phyloP scores from a whole-genome alignment of 2,888 invertebrate genomes.

The Sipunculus nudus region DNA sequence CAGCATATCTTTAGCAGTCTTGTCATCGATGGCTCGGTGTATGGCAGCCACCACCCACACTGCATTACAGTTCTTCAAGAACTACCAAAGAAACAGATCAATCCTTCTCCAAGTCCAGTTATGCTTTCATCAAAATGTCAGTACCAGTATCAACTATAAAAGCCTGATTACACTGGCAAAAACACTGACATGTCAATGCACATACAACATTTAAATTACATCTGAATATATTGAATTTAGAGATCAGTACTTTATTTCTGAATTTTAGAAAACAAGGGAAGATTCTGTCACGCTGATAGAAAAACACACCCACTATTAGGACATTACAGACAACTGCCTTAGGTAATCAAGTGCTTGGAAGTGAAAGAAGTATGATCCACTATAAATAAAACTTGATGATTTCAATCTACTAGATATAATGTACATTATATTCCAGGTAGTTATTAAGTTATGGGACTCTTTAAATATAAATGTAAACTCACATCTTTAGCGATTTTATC shows the following conservation, averaged over 20 bases:
- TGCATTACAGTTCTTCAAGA: constrained; percentile 50
- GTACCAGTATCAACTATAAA: too few relatives aligned
- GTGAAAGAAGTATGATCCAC: neutral
- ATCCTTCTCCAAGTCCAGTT: neutral
- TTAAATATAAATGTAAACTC: constrained; percentile 6
- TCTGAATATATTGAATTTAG: too few relatives aligned
- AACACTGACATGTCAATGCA: too few relatives aligned
- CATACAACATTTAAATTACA: too few relatives aligned
- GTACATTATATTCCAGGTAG: neutral
- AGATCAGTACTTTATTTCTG: too few relatives aligned
- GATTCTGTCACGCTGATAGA: too few relatives aligned
- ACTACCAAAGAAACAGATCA: constrained; percentile 35
- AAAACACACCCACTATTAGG: too few relatives aligned
- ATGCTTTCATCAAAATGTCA: too few relatives aligned
- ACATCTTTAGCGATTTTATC: constrained; percentile 54
- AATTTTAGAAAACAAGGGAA: too few relatives aligned
- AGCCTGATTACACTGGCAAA: too few relatives aligned
- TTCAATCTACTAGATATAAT: neutral
- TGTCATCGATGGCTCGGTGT: constrained; percentile 51
- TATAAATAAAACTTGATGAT: neutral
- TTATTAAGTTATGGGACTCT: neutral
- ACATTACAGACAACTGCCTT: too few relatives aligned
- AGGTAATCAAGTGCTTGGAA: too few relatives aligned
- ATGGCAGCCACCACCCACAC: constrained; percentile 54
- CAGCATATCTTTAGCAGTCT: constrained; percentile 50